A percentile compares a stretch with the other conserved stretches of the same genome.
Evolutionary conservation across 1,140 invertebrate genomes (phyloP).

Genomic region (Ceratina japonica): DNA sequence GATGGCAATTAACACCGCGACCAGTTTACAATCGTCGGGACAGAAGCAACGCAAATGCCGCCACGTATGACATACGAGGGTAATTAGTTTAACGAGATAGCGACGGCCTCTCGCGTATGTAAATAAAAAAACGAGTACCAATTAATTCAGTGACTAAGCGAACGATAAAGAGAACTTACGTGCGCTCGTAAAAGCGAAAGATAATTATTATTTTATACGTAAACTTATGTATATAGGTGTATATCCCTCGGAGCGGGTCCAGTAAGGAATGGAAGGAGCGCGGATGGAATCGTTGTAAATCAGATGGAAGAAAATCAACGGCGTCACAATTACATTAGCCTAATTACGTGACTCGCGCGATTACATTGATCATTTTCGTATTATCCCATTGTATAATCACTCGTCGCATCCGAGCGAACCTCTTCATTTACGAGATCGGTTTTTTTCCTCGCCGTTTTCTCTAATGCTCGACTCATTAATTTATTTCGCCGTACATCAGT

Average conservation of each 20-base stretch:
- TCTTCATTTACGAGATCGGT: background rate
- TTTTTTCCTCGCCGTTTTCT: too few species aligned
- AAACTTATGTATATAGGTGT: too few species aligned
- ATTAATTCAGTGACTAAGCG: background rate
- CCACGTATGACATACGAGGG: background rate
- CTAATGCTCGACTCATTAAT: background rate
- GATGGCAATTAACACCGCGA: background rate
- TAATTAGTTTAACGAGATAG: background rate
- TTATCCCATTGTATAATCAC: constrained; percentile 15
- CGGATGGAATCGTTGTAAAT: background rate
- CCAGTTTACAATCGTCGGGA: background rate
- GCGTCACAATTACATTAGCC: background rate
- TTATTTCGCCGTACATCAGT: background rate
- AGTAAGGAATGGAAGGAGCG: too few species aligned
- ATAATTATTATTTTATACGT: background rate
- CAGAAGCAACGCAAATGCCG: background rate
- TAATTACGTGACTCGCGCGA: background rate
- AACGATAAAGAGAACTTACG: background rate
- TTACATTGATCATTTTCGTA: background rate
- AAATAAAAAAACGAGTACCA: background rate
- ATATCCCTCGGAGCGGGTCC: too few species aligned
- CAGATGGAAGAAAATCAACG: background rate
- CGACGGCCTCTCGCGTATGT: background rate
- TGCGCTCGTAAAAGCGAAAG: background rate
- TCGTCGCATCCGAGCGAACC: background rate